Conservation (phyloP, 2,888 invertebrate species). For the Linyphia triangularis region DNA sequence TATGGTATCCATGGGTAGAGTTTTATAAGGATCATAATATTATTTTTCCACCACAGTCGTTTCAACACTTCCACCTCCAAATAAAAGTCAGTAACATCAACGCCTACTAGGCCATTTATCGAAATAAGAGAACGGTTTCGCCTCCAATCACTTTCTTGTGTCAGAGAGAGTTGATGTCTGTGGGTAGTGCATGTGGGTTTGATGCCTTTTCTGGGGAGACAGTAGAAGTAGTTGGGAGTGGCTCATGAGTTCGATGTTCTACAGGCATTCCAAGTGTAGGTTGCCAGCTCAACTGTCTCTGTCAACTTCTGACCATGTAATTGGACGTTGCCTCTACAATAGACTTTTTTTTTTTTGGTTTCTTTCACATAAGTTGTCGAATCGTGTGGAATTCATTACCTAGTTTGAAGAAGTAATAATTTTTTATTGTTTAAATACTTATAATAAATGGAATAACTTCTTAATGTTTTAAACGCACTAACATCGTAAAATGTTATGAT, state of each 20-base stretch:
- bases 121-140: not conserved
- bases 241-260: constrained; percentile 61
- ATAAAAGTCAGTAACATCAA: not conserved
- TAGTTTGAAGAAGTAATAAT: too few species aligned
- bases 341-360: too few species aligned
- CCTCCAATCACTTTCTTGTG: constrained; percentile 18
- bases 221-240: constrained; percentile 16
- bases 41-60: not conserved
- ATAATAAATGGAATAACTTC: too few species aligned
- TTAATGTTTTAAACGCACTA: too few species aligned
- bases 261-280: constrained; percentile 8
- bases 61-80: not conserved
- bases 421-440: too few species aligned
- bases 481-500: too few species aligned
- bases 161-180: constrained; percentile 25
- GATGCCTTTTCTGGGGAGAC: constrained; percentile 15
- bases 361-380: too few species aligned
- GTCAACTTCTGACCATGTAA: not conserved
- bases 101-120: constrained; percentile 10
- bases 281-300: not conserved
- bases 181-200: constrained; percentile 42
- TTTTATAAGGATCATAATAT: too few species aligned
- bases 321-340: not conserved
- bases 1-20: too few species aligned
- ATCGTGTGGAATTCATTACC: too few species aligned